Percentiles rank a stretch among this genome's conserved stretches.
Conservation (phyloP, 1,140 invertebrate species). For the Drosophila albomicans region DNA sequence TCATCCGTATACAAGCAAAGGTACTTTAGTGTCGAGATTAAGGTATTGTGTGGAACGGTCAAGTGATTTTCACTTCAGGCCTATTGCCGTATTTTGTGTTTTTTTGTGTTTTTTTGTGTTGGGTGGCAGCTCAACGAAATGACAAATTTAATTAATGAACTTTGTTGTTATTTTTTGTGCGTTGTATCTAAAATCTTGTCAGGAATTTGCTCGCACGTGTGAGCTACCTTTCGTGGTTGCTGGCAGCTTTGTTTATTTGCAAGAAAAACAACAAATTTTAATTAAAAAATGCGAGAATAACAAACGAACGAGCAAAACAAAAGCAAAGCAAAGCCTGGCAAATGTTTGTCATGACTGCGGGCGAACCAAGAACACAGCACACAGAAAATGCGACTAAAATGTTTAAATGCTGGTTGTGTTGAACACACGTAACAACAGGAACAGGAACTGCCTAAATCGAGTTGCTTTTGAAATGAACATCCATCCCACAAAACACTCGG, state of each 20-base stretch:
- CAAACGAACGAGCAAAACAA: constrained; percentile 27
- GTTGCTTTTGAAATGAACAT: neutral
- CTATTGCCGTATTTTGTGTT: neutral
- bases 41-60: neutral
- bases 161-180: constrained; percentile 6
- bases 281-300: constrained; percentile 51
- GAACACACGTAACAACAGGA: neutral
- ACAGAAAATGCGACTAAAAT: neutral
- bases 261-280: constrained; percentile 38
- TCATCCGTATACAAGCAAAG: neutral
- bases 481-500: neutral
- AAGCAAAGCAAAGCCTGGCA: constrained; percentile 17
- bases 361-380: constrained; percentile 10
- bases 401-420: constrained; percentile 11
- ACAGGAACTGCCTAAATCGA: neutral
- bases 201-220: constrained; percentile 36
- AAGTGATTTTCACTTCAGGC: constrained; percentile 10
- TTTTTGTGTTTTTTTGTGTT: too few species aligned
- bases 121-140: constrained; percentile 10
- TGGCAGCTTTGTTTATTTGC: constrained; percentile 34
- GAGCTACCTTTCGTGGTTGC: constrained; percentile 30
- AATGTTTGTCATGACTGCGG: constrained; percentile 38
- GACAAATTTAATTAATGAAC: constrained; percentile 54
- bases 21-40: neutral
- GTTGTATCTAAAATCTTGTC: constrained; percentile 32